Evolutionary conservation across 2,888 invertebrate species (phyloP), one percentile per base, ranked within the genome.

Genomic region (Mermis nigrescens): DNA sequence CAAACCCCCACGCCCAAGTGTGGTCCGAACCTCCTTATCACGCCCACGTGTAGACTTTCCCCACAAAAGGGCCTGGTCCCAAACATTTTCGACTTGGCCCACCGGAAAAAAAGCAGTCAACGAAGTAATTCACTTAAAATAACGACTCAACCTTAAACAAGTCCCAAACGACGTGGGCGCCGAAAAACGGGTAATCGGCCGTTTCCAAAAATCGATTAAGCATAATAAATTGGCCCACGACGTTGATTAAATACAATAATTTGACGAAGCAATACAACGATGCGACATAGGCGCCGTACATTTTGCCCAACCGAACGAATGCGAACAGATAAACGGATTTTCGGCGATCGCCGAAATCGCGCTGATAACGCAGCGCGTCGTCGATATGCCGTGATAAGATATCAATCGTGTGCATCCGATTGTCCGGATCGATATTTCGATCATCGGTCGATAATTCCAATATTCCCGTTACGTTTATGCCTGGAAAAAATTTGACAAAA

Each of bases 371-470:
- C 55, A 77, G 68, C 57, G 75, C 76, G 63, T 76, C 74, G 65
- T 78, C 76, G 57, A 77, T 70, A 66, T 77, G 77, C 29, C 76
- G 68, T 7, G 75, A 73, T 28, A 76, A 70, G 55, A 76, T 73
- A 63, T 76, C 74, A 32, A 78, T 76, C 32, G 76, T 76, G 62
- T 74, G 72, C 56, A 72, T 69, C 15, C 77, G 67, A 32, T 71
- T 70, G 51, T 75, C 73, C 48, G 77, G 77, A 62, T 75, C 74
- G 55, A 75, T 72, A 65, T 77, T 76, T 52, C 66, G 65, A 19
- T 71, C 70, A 48, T 68, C 67, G 46, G 67, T 67, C 22, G 73
- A 72, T 59, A 72, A 62, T 62, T 71, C 69, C 12, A 72, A 65
- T 2, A 72, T 68, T 1, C 70, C 63, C 26, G 67, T 65, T 7